Percentiles rank a stretch among this genome's conserved stretches.
Evolutionary conservation across 2,888 invertebrate species (phyloP).

Genomic region (Rutpela maculata): DNA sequence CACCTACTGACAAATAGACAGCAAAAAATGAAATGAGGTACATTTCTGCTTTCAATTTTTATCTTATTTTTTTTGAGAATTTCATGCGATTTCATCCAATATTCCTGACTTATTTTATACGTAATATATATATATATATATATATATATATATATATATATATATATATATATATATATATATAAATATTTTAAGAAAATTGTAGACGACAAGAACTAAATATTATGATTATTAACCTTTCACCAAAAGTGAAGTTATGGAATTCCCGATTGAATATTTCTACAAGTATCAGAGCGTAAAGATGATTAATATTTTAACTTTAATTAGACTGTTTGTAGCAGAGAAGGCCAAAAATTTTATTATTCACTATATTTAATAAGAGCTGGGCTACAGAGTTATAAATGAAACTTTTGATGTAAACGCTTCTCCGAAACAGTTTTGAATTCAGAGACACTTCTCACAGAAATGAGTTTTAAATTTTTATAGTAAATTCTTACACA

Average conservation of each 20-base stretch:
- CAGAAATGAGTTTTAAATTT: background rate
- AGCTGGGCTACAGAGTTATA: background rate
- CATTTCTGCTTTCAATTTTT: no score
- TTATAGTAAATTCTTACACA: background rate
- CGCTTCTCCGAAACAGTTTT: background rate
- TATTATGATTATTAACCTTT: constrained; percentile 12
- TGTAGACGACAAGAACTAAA: background rate
- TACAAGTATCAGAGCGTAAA: constrained; percentile 18
- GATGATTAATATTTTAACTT: constrained; percentile 11
- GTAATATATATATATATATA: no score
- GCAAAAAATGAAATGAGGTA: no score
- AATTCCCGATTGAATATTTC: constrained; percentile 14
- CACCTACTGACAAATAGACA: no score
- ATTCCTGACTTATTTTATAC: no score
- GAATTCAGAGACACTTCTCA: background rate
- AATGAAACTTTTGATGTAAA: background rate
- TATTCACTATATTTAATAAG: background rate
- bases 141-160: no score
- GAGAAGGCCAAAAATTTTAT: background rate
- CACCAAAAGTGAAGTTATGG: constrained; percentile 7
- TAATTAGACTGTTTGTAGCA: background rate
- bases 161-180: no score
- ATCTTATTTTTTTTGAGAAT: no score
- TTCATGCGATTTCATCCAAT: no score
- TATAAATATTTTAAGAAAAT: background rate